A percentile compares a stretch with the other conserved stretches of the same genome.
These are phyloP conservation scores for Euura lappo DNA, from an alignment of 1,140 invertebrate genomes.

Conservation along the genomic window DNA sequence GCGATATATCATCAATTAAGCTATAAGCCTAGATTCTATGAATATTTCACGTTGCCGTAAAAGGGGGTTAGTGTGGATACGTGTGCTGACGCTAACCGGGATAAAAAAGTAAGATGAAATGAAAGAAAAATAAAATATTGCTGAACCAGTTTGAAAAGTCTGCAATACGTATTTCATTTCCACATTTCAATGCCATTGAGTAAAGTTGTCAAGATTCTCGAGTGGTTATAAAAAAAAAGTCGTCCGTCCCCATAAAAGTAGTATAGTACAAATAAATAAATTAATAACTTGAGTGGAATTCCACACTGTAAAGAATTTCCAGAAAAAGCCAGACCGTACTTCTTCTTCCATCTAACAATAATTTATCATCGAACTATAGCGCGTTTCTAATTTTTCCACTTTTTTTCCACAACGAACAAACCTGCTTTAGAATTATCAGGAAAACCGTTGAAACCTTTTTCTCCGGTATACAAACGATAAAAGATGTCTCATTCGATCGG, in stretches of 20 bases:
- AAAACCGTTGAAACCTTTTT: background rate
- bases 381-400: slow-evolving; percentile 7
- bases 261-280: slow-evolving; percentile 31
- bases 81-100: background rate
- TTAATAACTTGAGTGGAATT: slow-evolving; percentile 37
- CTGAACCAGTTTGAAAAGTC: background rate
- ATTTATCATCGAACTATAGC: slow-evolving; percentile 6
- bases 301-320: background rate
- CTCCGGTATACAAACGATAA: background rate
- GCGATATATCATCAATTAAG: background rate
- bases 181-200: background rate
- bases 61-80: background rate
- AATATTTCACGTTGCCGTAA: background rate
- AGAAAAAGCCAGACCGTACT: background rate
- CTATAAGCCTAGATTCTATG: background rate
- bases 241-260: slow-evolving; percentile 18
- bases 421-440: background rate
- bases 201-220: slow-evolving; percentile 1
- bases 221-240: slow-evolving; percentile 27
- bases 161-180: slow-evolving; percentile 1
- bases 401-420: background rate
- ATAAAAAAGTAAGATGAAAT: background rate
- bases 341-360: background rate
- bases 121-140: background rate
- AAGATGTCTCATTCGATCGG: background rate